A percentile compares a stretch with the other conserved stretches of the same genome.
Conservation (phyloP, 2,113 vertebrate genomes). For the Urocitellus parryii region DNA sequence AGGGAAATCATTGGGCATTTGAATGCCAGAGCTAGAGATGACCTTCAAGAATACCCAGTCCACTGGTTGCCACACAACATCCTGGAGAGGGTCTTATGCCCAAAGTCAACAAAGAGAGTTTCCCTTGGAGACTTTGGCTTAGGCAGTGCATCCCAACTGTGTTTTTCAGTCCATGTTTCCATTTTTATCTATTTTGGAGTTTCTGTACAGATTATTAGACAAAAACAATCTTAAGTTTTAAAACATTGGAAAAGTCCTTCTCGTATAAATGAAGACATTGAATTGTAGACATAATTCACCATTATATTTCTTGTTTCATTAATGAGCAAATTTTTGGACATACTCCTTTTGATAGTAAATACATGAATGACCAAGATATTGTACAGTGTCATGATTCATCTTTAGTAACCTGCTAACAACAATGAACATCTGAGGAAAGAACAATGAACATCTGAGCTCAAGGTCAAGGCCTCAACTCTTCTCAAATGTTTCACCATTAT, state of each 20-base stretch:
- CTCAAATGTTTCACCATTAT: not conserved
- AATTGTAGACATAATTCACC: not conserved
- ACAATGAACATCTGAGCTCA: not conserved
- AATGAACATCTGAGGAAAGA: not conserved
- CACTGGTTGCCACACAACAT: not conserved
- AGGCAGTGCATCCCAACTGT: not conserved
- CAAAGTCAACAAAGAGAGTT: not conserved
- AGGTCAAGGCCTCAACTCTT: not conserved
- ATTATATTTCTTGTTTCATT: not conserved
- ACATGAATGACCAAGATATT: not conserved
- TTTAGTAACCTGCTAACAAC: not conserved
- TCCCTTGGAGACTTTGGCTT: accelerated
- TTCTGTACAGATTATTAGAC: not conserved
- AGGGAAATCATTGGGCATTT: not conserved
- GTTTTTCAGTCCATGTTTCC: not conserved
- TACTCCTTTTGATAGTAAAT: not conserved
- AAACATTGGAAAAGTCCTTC: not conserved
- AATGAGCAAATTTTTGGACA: not conserved
- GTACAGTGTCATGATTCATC: not conserved
- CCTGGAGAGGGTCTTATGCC: not conserved
- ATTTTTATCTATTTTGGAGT: not conserved
- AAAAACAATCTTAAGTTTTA: not conserved
- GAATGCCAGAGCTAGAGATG: not conserved
- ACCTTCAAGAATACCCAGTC: not conserved
- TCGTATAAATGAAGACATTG: conserved; percentile 1